Conservation (phyloP, 30 jellyfish, hydroid and myxozoan species). For the Turritopsis dohrnii region DNA sequence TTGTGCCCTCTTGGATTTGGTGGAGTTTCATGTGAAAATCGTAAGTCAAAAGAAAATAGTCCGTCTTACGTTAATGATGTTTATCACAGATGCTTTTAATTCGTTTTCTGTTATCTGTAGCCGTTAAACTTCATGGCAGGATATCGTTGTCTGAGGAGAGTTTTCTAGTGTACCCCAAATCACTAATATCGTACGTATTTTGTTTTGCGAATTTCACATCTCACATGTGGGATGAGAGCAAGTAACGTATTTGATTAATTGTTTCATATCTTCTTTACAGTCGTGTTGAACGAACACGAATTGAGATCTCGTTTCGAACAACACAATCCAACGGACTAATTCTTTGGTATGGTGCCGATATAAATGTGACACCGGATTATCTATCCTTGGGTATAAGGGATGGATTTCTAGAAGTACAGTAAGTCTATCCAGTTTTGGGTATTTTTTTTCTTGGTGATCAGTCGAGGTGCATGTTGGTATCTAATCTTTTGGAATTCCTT, state of each 20-base stretch:
- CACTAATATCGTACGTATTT: neutral
- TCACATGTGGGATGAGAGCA: neutral
- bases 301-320: neutral
- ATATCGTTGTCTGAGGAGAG: conserved; percentile 10
- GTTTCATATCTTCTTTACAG: neutral
- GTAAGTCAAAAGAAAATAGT: conserved; percentile 7
- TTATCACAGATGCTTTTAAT: too few species aligned
- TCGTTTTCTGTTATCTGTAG: neutral
- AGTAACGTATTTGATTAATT: neutral
- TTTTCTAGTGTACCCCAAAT: neutral
- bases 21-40: conserved; percentile 30
- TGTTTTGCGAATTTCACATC: neutral
- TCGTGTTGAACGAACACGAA: conserved; percentile 17
- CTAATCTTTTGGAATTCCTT: neutral
- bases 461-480: too few species aligned
- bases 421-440: neutral
- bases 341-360: conserved; percentile 30
- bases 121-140: neutral
- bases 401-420: conserved; percentile 78
- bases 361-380: conserved; percentile 56
- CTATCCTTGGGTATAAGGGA: conserved; percentile 53
- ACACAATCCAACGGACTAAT: conserved; percentile 20
- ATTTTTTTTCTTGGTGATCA: too few species aligned
- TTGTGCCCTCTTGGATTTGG: conserved; percentile 34
- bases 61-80: neutral